phyloP scores from a whole-genome alignment of 1,140 invertebrate genomes.

The Philotrypesis tridentata region DNA sequence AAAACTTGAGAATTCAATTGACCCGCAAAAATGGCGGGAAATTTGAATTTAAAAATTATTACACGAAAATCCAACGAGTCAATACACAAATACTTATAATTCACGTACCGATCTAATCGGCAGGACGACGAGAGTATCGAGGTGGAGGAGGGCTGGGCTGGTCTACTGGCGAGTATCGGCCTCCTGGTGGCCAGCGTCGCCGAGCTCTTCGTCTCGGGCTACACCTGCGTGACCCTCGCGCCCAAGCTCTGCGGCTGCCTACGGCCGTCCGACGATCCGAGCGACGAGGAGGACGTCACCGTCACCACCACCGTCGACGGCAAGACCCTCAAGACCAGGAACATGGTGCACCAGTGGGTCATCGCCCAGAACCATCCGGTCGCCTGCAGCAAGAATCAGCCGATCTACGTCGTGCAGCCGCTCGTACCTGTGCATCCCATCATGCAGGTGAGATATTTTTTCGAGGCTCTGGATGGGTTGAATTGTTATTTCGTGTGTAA shows the following conservation, averaged over 20 bases:
- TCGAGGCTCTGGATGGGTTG: too few species aligned
- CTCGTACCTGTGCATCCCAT: slow-evolving; percentile 67
- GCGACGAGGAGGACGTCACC: slow-evolving; percentile 47
- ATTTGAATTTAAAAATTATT: too few species aligned
- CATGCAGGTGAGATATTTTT: slow-evolving; percentile 63
- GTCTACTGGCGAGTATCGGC: slow-evolving; percentile 67
- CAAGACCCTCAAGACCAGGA: slow-evolving; percentile 66
- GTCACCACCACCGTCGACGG: slow-evolving; percentile 23
- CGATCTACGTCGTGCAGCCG: slow-evolving; percentile 69
- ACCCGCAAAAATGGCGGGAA: too few species aligned
- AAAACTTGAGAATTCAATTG: too few species aligned
- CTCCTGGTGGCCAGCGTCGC: slow-evolving; percentile 65
- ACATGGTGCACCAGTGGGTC: slow-evolving; percentile 72
- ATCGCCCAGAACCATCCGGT: slow-evolving; percentile 65
- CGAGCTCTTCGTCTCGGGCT: slow-evolving; percentile 68
- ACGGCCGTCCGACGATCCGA: slow-evolving; percentile 50
- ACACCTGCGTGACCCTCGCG: slow-evolving; percentile 67
- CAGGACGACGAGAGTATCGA: slow-evolving; percentile 57
- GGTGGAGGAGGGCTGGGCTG: slow-evolving; percentile 63
- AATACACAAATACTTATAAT: not conserved
- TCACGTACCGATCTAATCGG: too few species aligned
- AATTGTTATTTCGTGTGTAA: too few species aligned
- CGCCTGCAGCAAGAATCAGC: slow-evolving; percentile 60
- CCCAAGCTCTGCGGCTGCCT: slow-evolving; percentile 69
- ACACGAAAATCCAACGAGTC: too few species aligned